phyloP scores from a whole-genome alignment of 2,797 vertebrate genomes.

The Podarcis lilfordi region DNA sequence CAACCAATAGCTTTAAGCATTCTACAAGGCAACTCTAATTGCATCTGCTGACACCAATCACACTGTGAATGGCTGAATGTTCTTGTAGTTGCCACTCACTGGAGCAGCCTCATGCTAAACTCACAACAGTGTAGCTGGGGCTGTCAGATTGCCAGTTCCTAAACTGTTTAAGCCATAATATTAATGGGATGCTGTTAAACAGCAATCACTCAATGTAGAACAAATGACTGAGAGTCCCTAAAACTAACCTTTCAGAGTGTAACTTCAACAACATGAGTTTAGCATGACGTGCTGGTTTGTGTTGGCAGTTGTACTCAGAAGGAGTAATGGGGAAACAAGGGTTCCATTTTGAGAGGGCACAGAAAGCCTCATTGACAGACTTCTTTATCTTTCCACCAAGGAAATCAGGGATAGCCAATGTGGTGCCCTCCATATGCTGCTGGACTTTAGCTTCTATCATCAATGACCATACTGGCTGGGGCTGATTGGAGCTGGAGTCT shows the following conservation, averaged over 20 bases:
- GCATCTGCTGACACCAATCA: background rate
- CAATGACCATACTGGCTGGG: no score
- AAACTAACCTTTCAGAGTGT: background rate
- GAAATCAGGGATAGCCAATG: background rate
- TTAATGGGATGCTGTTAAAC: background rate
- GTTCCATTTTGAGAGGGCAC: background rate
- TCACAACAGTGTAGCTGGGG: background rate
- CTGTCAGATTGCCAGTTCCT: background rate
- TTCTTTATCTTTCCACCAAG: background rate
- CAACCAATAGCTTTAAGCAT: background rate
- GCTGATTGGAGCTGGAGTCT: no score
- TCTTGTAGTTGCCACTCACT: background rate
- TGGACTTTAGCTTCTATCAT: no score
- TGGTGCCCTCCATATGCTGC: no score
- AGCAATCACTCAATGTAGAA: background rate
- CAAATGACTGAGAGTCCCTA: background rate
- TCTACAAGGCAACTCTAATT: background rate
- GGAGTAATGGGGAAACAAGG: background rate
- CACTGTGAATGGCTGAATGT: background rate
- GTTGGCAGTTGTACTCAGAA: background rate
- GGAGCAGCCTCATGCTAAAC: background rate
- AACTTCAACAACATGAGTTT: background rate
- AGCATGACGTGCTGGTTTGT: no score
- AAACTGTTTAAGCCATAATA: background rate
- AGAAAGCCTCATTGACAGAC: background rate